Evolutionary conservation across 2,888 invertebrate genomes (phyloP).

Genomic region (Aphelenchoides bicaudatus): DNA sequence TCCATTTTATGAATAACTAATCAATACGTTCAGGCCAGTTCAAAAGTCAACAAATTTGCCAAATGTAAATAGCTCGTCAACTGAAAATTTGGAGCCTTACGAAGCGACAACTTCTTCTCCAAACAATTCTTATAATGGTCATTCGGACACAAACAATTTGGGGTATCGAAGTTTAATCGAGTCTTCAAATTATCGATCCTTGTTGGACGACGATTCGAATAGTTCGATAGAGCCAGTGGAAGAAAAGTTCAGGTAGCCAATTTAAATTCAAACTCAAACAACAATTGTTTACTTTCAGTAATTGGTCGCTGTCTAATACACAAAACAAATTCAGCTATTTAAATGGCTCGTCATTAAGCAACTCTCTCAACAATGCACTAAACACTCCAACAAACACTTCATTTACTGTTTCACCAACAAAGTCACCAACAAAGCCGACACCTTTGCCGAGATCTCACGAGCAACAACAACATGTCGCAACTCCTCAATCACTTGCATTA

Average conservation of each 20-base stretch:
- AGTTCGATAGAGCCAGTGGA: no score
- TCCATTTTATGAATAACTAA: not conserved
- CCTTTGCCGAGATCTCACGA: not conserved
- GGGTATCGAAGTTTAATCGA: slow-evolving; percentile 14
- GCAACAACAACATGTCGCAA: not conserved
- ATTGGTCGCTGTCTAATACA: no score
- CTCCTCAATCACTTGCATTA: not conserved
- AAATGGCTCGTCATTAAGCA: no score
- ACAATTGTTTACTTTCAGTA: no score
- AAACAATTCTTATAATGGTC: no score
- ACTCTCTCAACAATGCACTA: no score
- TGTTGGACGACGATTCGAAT: slow-evolving; percentile 3
- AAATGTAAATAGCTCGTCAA: not conserved
- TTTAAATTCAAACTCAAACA: no score
- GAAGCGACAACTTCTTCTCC: not conserved
- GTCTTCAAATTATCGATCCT: slow-evolving; percentile 5
- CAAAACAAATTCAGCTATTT: no score
- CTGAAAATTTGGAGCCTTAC: not conserved
- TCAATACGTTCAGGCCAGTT: not conserved
- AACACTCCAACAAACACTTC: no score
- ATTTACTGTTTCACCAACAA: no score
- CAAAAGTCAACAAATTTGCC: slow-evolving; percentile 8
- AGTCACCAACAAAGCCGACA: slow-evolving; percentile 7
- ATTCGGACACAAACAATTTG: not conserved
- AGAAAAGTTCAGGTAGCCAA: no score